Evolutionary conservation across 2,888 invertebrate species (phyloP), one percentile per base, ranked within the genome.

Genomic region (Pristionchus arcanus): DNA sequence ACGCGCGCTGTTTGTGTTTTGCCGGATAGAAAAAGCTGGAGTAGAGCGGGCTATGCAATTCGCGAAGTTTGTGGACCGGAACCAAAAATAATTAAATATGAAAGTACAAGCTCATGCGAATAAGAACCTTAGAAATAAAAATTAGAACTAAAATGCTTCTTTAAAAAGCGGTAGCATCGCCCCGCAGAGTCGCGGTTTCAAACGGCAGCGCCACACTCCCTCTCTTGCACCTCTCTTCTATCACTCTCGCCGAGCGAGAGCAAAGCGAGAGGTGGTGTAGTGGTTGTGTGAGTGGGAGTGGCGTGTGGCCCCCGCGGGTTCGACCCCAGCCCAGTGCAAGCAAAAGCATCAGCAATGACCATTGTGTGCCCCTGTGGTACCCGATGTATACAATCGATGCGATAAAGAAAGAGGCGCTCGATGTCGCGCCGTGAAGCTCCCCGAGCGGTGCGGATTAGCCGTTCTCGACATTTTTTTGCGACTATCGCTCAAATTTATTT

Each of bases 401-500:
- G 34, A 77, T 2, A 77, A 7, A 0, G 37, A 42, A 25, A n/a
- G 77, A 49, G 77, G 49, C 77, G 77, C 42, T 49, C n/a, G 49
- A 42, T n/a, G 37, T 42, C 49, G 77, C n/a, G 77, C 49, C 42
- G 77, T n/a, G 49, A 77, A 37, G 31, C 71, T 71, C 71, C 34
- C 71, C 31, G 71, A 37, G 77, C n/a, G 77, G 49, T 77, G 77
- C 77, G 77, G 49, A 77, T 77, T 77, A 77, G 49, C 59, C 63
- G 83, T 71, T 86, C 34, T 59, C 83, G 31, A 55, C 34, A 68
- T 13, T 71, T 55, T 86, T 71, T 49, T n/a, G n/a, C n/a, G n/a
- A n/a, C n/a, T n/a, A n/a, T n/a, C n/a, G n/a, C n/a, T n/a, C n/a
- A n/a, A n/a, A n/a, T n/a, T n/a, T n/a, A n/a, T n/a, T n/a, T n/a